These are phyloP conservation scores for Holcopasites calliopsidis DNA, from an alignment of 1,140 invertebrate species.

Conservation along the genomic window DNA sequence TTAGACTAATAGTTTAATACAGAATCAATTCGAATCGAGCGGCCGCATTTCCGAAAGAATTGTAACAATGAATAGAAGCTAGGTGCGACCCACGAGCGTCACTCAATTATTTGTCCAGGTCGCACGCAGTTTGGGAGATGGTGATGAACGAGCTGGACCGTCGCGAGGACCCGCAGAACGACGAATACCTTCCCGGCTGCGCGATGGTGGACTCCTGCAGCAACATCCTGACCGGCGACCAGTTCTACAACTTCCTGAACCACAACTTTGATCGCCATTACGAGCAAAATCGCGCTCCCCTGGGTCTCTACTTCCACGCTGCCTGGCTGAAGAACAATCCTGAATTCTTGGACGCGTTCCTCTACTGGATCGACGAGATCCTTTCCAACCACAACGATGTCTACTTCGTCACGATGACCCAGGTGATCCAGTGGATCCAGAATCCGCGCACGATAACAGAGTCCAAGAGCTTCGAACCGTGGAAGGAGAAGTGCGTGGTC, in stretches of 20 bases:
- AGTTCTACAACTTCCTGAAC: constrained; percentile 97
- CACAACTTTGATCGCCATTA: constrained; percentile 98
- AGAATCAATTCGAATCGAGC: neutral
- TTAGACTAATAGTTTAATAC: too few relatives aligned
- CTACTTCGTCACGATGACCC: constrained; percentile 98
- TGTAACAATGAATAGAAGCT: neutral
- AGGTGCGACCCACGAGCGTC: neutral
- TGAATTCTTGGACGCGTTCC: constrained; percentile 94
- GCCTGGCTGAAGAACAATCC: constrained; percentile 97
- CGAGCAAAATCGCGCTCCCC: constrained; percentile 94
- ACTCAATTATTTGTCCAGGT: constrained; percentile 58
- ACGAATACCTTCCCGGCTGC: constrained; percentile 95
- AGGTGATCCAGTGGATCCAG: constrained; percentile 98
- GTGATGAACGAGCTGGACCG: constrained; percentile 98
- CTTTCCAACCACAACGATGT: constrained; percentile 93
- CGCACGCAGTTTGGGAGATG: constrained; percentile 97
- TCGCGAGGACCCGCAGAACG: constrained; percentile 93
- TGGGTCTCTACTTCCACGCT: constrained; percentile 97
- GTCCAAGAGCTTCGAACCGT: constrained; percentile 94
- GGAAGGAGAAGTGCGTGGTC: constrained; percentile 94
- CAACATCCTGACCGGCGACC: constrained; percentile 94
- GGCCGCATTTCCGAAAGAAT: too few relatives aligned
- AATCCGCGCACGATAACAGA: constrained; percentile 92
- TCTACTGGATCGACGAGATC: constrained; percentile 97
- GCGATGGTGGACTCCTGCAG: constrained; percentile 98